Conservation (phyloP, 2,888 invertebrate genomes). For the Vannuccia rotundouncinata region DNA sequence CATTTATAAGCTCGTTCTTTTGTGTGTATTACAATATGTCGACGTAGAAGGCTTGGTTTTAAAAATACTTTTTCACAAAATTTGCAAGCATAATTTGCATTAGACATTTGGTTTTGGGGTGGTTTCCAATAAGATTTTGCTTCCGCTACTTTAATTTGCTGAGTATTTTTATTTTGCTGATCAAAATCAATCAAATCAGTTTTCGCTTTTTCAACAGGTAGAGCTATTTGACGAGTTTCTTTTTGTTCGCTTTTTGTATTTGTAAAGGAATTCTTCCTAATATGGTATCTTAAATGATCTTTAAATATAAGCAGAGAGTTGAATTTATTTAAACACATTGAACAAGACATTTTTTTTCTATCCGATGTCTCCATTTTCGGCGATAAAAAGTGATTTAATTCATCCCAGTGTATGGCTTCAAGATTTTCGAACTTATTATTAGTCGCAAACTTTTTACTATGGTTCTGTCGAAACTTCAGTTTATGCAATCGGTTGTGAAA, state of each 20-base stretch:
- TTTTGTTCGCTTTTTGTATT: too few relatives aligned
- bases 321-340: not conserved
- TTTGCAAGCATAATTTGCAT: not conserved
- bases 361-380: not conserved
- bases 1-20: not conserved
- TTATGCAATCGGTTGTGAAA: not conserved
- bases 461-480: not conserved
- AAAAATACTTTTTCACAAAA: slow-evolving; percentile 20
- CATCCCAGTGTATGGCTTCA: not conserved
- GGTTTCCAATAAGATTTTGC: too few relatives aligned
- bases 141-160: too few relatives aligned
- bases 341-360: not conserved
- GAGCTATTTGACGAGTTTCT: too few relatives aligned
- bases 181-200: too few relatives aligned
- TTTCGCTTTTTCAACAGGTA: too few relatives aligned
- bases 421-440: not conserved
- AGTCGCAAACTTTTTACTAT: not conserved
- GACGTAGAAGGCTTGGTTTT: slow-evolving; percentile 1
- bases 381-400: not conserved
- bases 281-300: not conserved
- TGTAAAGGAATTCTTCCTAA: not conserved
- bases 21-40: slow-evolving; percentile 24
- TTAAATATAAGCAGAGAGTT: not conserved
- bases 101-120: too few relatives aligned
- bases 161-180: too few relatives aligned